Evolutionary conservation across 2,888 invertebrate species (phyloP), one percentile per base, ranked within the genome.

Genomic region (Flexamia atlantica): DNA sequence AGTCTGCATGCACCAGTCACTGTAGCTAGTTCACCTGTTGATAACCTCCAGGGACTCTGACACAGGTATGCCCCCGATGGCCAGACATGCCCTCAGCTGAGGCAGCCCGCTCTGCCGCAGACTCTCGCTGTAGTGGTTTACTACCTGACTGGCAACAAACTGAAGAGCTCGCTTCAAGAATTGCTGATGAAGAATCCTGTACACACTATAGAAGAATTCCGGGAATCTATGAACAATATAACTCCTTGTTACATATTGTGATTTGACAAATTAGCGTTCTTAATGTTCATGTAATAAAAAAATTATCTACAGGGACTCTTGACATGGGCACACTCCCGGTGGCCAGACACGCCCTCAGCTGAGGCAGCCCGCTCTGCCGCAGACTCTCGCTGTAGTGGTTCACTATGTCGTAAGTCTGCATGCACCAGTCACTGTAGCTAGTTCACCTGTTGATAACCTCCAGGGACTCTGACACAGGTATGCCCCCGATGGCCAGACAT

Each of bases 301-400:
- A n/a, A 99, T 96, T 10, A 96, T 92, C 87, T 98, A 98, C 89
- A 97, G 93, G 25, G 99, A 97, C 89, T 99, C 98, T 0, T 97
- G 96, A 99, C 96, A 0, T 98, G 95, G 50, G 97, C 94, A 46
- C 99, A 99, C 57, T 99, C 99, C 99, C 99, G 88, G 99, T 99
- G 60, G 98, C 98, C n/a, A 99, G 91, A 88, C 97, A 98, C 85
- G 95, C 94, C 12, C 98, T 92, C 81, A 99, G 94, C 89, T 96
- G 95, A 0, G 98, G 98, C 89, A 95, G 93, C 7, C 96, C 95
- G 76, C 93, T 92, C 88, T 93, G 92, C 85, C 93, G 93, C 28
- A 99, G 89, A 85, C 93, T 93, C 20, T 94, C 93, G 36, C 95
- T 94, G 89, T 97, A 98, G 88, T 97, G 96, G 86, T 93, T 93